Base-by-base conservation (phyloP, 2,797 vertebrate species). In the Pteronotus mesoamericanus region DNA sequence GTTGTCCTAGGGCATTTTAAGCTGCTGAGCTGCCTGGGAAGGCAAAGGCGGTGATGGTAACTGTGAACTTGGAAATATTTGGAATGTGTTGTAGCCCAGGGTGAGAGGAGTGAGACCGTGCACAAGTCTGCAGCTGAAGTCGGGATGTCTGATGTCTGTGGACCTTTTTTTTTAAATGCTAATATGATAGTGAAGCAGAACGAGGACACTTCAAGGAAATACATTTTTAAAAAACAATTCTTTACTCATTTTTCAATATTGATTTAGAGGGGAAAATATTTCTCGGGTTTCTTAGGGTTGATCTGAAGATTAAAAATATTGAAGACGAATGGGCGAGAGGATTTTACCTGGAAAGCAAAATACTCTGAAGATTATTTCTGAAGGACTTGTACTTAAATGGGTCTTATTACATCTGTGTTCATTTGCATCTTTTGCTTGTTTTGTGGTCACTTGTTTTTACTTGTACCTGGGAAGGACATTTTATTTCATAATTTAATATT, bases 291-390 rank as follows among this genome's bases (percentile, higher is more conserved):
- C 82, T 97, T 85, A 74, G 37, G 24, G 15, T 37, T 59, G 22
- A 69, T 59, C 34, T 42, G 44, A 91, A 39, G 14, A 18, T 51
- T 22, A 32, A 61, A 66, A 66, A 44, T 34, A 46, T 90, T 95
- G 74, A 74, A 71, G 55, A 61, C 44, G n/a, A 77, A 88, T 85
- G 48, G 8, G 34, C 79, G 29, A 34, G 71, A 72, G 48, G 26
- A 94, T 86, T 89, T 92, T 94, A 86, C 69, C 11, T 75, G 39
- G 48, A 92, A n/a, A 93, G 5, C 44, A 92, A 90, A 96, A 84
- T 82, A 74, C 32, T 46, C 37, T 18, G 48, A 29, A 83, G 48
- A 59, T 94, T 92, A 44, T 74, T 74, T 97, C 88, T 51, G 18
- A 90, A 87, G 71, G 18, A 75, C 57, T 95, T 91, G 22, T 74